phyloP scores from a whole-genome alignment of 2,888 invertebrate genomes.

The Ectemnius lituratus region DNA sequence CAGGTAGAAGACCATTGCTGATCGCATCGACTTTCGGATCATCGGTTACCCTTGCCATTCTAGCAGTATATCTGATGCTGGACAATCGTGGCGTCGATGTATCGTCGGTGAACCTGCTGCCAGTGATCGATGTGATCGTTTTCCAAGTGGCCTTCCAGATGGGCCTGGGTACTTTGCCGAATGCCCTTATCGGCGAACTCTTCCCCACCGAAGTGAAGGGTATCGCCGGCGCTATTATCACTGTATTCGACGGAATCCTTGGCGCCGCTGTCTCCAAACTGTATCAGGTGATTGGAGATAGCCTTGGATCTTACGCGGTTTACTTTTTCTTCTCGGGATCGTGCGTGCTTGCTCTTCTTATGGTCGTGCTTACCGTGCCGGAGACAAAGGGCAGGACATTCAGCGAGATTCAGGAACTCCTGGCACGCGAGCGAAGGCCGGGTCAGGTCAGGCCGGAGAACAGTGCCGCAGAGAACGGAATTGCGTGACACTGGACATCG shows the following conservation, averaged over 20 bases:
- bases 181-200: conserved; percentile 72
- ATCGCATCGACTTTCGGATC: conserved; percentile 77
- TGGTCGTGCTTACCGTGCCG: conserved; percentile 68
- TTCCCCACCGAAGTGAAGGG: conserved; percentile 74
- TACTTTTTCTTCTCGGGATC: conserved; percentile 71
- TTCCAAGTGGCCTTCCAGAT: conserved; percentile 72
- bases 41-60: conserved; percentile 63
- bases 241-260: conserved; percentile 71
- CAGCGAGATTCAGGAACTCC: conserved; percentile 69
- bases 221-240: conserved; percentile 70
- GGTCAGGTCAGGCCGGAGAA: not conserved
- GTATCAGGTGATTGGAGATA: conserved; percentile 68
- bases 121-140: conserved; percentile 69
- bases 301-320: conserved; percentile 60
- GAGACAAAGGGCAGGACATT: conserved; percentile 75
- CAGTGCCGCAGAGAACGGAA: not conserved
- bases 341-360: conserved; percentile 67
- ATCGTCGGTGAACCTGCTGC: conserved; percentile 65
- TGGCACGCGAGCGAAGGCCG: conserved; percentile 29
- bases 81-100: conserved; percentile 57
- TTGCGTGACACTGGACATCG: conserved; percentile 28
- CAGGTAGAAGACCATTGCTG: conserved; percentile 79
- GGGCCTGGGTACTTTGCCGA: conserved; percentile 73
- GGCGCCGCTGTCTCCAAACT: conserved; percentile 72
- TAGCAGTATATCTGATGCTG: conserved; percentile 68